Evolutionary conservation across 2,888 invertebrate genomes (phyloP), one percentile per base, ranked within the genome.

Genomic region (Pseudococcus longispinus): DNA sequence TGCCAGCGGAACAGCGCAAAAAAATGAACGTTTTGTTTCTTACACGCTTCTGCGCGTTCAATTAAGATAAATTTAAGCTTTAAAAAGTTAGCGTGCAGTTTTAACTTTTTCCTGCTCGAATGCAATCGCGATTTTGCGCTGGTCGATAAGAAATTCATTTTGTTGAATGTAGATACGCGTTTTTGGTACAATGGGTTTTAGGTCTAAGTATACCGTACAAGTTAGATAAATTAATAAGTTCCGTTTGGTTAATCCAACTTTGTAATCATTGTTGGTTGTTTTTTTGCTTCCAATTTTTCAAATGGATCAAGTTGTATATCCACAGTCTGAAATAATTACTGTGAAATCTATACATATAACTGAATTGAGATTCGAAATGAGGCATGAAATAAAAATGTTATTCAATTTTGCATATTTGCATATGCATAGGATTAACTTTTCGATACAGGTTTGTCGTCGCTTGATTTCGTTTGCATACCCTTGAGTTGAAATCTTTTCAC

Each of bases 61-160:
- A 80, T 80, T 80, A 80, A 80, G 42, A 80, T 80, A 80, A 80
- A 42, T 80, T 80, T 70, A 70, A 70, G 70, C 82, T 82, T 44
- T 82, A 20, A 46, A 82, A 82, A 46, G 82, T 44, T 82, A 44
- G 42, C 82, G 37, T 44, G 70, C 70, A 70, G 70, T 70, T 70
- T 46, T 6, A 42, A 29, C 44, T 83, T 83, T 46, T 42, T 83
- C n/a, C 83, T 4, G 46, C 83, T 29, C 51, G 23, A 70, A 70
- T 70, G 70, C 70, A 29, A 70, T 26, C 83, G 15, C 18, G 26
- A 46, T 46, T 42, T 20, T 26, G 83, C 51, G 37, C 29, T 18
- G 26, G 83, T 70, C 29, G 51, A 29, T 83, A 83, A 82, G 82
- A 42, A 82, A 70, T 70, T 70, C 29, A 29, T 70, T 37, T 83